A percentile compares a stretch with the other conserved stretches of the same genome.
Evolutionary conservation across 2,888 invertebrate species (phyloP).

Genomic region (Drosophila nr. perissopoda): DNA sequence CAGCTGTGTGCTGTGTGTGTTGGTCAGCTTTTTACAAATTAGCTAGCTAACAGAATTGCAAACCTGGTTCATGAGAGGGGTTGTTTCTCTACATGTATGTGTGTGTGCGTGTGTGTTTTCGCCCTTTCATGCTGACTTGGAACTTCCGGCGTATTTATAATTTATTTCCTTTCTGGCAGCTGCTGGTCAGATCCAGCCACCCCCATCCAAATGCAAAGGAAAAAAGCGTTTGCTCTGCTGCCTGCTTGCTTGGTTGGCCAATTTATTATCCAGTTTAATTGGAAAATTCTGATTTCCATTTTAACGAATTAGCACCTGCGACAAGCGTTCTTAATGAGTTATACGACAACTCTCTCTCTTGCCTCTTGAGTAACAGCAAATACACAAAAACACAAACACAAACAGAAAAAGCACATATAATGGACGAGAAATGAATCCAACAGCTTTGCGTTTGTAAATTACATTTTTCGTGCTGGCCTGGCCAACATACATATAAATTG

Average conservation of each 20-base stretch:
- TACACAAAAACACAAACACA: not conserved
- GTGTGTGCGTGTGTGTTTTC: conserved; percentile 42
- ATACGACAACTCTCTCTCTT: conserved; percentile 67
- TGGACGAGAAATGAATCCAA: conserved; percentile 40
- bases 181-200: conserved; percentile 62
- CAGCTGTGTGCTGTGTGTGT: conserved; percentile 69
- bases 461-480: conserved; percentile 67
- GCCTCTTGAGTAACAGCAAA: conserved; percentile 42
- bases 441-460: conserved; percentile 75
- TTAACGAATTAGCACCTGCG: conserved; percentile 81
- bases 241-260: conserved; percentile 61
- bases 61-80: conserved; percentile 62
- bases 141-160: conserved; percentile 82
- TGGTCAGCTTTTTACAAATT: conserved; percentile 82
- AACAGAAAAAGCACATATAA: not conserved
- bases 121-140: conserved; percentile 81
- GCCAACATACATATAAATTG: conserved; percentile 74
- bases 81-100: conserved; percentile 11
- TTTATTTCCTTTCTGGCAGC: conserved; percentile 76
- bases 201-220: conserved; percentile 6
- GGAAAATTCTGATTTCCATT: conserved; percentile 81
- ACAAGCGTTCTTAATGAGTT: conserved; percentile 77
- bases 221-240: conserved; percentile 22
- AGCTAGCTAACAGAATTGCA: conserved; percentile 79
- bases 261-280: conserved; percentile 81